Conservation (phyloP, 2,113 vertebrate genomes). For the Pseudopipra pipra region DNA sequence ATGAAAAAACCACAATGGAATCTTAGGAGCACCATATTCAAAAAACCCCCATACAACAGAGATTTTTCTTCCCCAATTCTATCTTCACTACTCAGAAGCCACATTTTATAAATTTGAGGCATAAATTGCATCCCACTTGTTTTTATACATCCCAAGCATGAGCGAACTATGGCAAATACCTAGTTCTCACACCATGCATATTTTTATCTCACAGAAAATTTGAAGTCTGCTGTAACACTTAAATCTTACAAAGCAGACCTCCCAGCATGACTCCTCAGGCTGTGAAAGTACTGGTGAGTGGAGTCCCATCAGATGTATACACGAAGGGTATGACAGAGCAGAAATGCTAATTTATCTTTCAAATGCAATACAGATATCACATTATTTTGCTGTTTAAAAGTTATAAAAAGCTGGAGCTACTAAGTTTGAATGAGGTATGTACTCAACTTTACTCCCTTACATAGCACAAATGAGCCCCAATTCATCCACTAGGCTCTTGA, state of each 20-base stretch:
- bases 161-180: background rate
- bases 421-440: background rate
- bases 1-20: background rate
- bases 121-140: background rate
- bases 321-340: background rate
- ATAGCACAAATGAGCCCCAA: background rate
- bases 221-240: background rate
- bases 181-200: background rate
- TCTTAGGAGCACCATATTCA: background rate
- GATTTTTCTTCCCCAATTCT: background rate
- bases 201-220: background rate
- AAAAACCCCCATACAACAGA: background rate
- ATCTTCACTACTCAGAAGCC: background rate
- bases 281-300: background rate
- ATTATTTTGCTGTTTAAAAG: background rate
- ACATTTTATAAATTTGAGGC: background rate
- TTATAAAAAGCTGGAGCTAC: background rate
- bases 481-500: background rate
- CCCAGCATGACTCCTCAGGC: background rate
- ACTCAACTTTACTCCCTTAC: background rate
- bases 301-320: background rate
- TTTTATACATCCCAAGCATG: background rate
- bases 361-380: background rate
- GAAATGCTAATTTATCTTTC: background rate
- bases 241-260: background rate